phyloP scores from a whole-genome alignment of 1,140 invertebrate genomes.

The Lepidurus packardi region DNA sequence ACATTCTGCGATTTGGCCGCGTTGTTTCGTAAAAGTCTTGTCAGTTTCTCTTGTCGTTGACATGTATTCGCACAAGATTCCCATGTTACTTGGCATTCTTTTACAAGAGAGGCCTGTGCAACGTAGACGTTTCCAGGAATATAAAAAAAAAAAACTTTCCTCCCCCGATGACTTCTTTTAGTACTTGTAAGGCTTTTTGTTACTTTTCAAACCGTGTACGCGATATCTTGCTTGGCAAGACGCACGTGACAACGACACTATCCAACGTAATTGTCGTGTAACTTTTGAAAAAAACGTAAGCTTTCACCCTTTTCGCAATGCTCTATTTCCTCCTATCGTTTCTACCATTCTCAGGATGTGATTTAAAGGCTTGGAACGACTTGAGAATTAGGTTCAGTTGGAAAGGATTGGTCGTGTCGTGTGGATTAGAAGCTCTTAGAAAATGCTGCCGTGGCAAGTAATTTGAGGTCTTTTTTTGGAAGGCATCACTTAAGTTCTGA shows the following conservation, averaged over 20 bases:
- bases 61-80: background rate
- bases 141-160: background rate
- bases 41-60: background rate
- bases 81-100: background rate
- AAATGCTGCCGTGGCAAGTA: background rate
- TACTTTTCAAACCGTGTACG: background rate
- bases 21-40: background rate
- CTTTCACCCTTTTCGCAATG: background rate
- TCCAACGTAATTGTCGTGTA: background rate
- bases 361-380: background rate
- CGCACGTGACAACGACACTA: background rate
- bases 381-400: background rate
- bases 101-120: background rate
- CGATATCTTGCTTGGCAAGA: background rate
- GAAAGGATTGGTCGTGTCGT: background rate
- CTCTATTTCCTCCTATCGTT: background rate
- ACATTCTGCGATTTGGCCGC: slow-evolving; percentile 14
- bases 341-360: background rate
- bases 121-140: background rate
- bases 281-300: background rate
- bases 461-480: too few species aligned
- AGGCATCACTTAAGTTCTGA: too few species aligned
- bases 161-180: background rate
- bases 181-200: background rate
- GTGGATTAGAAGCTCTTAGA: background rate